Percentiles rank a stretch among this genome's conserved stretches.
phyloP scores from a whole-genome alignment of 2,888 invertebrate species.

The Xanthia icteritia region DNA sequence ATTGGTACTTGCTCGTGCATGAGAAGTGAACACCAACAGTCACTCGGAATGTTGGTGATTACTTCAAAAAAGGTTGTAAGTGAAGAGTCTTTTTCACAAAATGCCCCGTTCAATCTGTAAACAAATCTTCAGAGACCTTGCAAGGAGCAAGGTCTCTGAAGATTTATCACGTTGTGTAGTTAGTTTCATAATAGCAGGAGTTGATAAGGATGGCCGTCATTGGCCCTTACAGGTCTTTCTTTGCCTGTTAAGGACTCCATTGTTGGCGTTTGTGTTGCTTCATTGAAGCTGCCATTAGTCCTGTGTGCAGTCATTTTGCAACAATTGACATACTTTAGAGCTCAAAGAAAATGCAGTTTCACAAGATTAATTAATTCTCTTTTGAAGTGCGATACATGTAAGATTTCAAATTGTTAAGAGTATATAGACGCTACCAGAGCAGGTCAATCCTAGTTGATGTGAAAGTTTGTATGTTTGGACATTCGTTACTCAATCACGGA shows the following conservation, averaged over 20 bases:
- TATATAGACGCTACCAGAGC: neutral
- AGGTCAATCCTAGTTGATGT: neutral
- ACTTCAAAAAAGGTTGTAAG: neutral
- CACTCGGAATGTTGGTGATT: neutral
- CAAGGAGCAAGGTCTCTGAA: too few relatives aligned
- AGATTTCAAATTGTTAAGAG: neutral
- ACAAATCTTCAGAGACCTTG: constrained; percentile 13
- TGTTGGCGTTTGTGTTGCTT: constrained; percentile 23
- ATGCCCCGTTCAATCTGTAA: neutral
- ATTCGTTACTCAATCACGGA: too few relatives aligned
- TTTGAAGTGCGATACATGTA: neutral
- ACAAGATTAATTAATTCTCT: constrained; percentile 8
- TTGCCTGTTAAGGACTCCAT: constrained; percentile 46
- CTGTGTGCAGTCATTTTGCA: constrained; percentile 39
- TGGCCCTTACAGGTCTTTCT: constrained; percentile 47
- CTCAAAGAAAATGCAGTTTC: constrained; percentile 29
- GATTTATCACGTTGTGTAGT: neutral
- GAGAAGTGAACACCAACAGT: neutral
- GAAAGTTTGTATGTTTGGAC: too few relatives aligned
- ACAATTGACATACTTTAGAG: constrained; percentile 32
- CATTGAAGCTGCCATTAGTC: constrained; percentile 32
- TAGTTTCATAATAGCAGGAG: constrained; percentile 7
- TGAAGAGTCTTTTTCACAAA: neutral
- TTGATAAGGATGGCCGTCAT: constrained; percentile 42
- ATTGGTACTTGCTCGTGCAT: neutral